Base-by-base conservation (phyloP, 2,888 invertebrate species). In the Spilarctia lutea region DNA sequence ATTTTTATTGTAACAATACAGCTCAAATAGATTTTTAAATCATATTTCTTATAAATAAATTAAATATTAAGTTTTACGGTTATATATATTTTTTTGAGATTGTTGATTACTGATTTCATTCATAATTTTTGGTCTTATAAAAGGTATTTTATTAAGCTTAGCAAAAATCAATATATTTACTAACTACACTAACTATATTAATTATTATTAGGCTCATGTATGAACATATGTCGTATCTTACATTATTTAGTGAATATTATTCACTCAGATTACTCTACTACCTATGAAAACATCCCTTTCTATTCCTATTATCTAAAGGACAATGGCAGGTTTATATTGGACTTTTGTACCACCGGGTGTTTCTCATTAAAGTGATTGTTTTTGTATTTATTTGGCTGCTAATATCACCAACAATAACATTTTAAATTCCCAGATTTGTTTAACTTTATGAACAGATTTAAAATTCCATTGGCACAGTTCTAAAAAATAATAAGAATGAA, bases 1-100 rank as follows among this genome's bases (percentile, higher is more conserved):
- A 30, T 27, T 77, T 77, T 78, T 75, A 82, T 77, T 77, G 71
- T 66, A 69, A 79, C 77, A 81, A 69, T 45, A 74, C 72, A 30
- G 76, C 48, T 74, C 48, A 71, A 76, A 68, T 45, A 56, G 73
- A 75, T 74, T 68, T 70, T n/a, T 18, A 42, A n/a, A 75, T 67
- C 30, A 30, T 33, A 20, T 73, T 42, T 66, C 68, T 68, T 60
- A 18, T 69, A n/a, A 48, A 48, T 48, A 48, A 8, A 67, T 39
- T 8, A 33, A 42, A 18, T 52, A 39, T 27, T 35, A 69, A n/a
- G 65, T 33, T 71, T 63, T 65, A 48, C 30, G 45, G 30, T 18
- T 63, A 68, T 45, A 2, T 11, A 1, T 30, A 20, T 65, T 65
- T 71, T 71, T 35, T 65, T 2, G 68, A 45, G 20, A 11, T 48